A percentile compares a stretch with the other conserved stretches of the same genome.
These are phyloP conservation scores for Yponomeuta malinellus DNA, from an alignment of 2,888 invertebrate species.

Conservation along the genomic window DNA sequence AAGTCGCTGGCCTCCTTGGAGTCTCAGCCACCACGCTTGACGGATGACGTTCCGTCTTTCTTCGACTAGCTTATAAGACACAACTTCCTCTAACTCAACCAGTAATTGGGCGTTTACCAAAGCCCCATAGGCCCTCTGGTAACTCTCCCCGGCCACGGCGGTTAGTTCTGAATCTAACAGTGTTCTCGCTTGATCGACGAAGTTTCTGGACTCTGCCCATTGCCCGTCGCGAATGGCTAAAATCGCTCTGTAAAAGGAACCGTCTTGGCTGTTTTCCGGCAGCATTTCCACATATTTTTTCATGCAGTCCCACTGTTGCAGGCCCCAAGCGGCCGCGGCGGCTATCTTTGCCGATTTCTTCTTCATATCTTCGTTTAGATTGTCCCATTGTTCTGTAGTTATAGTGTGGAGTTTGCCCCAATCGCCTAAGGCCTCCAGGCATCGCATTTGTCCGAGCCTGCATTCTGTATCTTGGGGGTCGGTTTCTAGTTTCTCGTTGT, in stretches of 20 bases:
- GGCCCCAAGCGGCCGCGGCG: slow-evolving; percentile 96
- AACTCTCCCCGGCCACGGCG: slow-evolving; percentile 96
- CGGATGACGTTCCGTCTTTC: slow-evolving; percentile 89
- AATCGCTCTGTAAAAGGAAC: slow-evolving; percentile 96
- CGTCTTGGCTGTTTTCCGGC: slow-evolving; percentile 95
- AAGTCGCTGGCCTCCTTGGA: slow-evolving; percentile 94
- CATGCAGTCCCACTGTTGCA: slow-evolving; percentile 96
- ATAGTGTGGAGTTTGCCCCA: slow-evolving; percentile 92
- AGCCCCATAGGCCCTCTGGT: slow-evolving; percentile 95
- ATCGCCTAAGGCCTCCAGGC: slow-evolving; percentile 96
- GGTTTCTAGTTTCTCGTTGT: slow-evolving; percentile 82
- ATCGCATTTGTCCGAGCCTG: slow-evolving; percentile 94
- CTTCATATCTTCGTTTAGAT: slow-evolving; percentile 72
- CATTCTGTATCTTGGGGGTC: slow-evolving; percentile 85
- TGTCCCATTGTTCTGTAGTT: slow-evolving; percentile 86
- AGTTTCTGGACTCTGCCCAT: slow-evolving; percentile 80
- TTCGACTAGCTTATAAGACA: slow-evolving; percentile 94
- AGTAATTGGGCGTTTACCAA: slow-evolving; percentile 98
- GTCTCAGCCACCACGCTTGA: slow-evolving; percentile 95
- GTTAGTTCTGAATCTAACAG: slow-evolving; percentile 97
- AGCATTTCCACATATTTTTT: slow-evolving; percentile 91
- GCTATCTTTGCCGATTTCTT: slow-evolving; percentile 91
- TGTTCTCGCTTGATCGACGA: slow-evolving; percentile 95
- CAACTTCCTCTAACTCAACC: slow-evolving; percentile 97
- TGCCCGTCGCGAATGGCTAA: slow-evolving; percentile 90